These are phyloP conservation scores for Thereva unica DNA, from an alignment of 2,888 invertebrate species.

Conservation along the genomic window DNA sequence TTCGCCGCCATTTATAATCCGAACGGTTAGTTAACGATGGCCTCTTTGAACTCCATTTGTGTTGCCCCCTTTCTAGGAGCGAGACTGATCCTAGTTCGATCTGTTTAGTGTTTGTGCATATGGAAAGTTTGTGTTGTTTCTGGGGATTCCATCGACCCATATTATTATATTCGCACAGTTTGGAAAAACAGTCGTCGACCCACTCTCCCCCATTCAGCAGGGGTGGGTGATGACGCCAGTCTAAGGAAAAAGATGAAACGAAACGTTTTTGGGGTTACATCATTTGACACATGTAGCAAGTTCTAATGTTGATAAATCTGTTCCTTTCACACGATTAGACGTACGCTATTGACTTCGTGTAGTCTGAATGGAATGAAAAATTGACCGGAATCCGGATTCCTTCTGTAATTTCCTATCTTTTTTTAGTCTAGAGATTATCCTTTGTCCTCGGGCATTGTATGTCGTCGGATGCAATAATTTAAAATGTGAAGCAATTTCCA, in stretches of 20 bases:
- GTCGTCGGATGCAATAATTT: slow-evolving; percentile 39
- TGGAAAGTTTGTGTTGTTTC: slow-evolving; percentile 18
- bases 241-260: slow-evolving; percentile 13
- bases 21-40: slow-evolving; percentile 26
- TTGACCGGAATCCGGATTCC: slow-evolving; percentile 37
- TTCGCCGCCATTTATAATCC: background rate
- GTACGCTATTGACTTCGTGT: slow-evolving; percentile 35
- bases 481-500: slow-evolving; percentile 36
- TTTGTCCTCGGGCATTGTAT: slow-evolving; percentile 35
- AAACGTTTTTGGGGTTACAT: slow-evolving; percentile 12
- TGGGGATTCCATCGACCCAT: slow-evolving; percentile 16
- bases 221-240: slow-evolving; percentile 15
- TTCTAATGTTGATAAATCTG: slow-evolving; percentile 39
- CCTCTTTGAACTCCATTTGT: slow-evolving; percentile 20
- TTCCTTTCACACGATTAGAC: slow-evolving; percentile 39
- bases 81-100: too few species aligned
- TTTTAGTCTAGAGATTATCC: slow-evolving; percentile 25
- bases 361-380: slow-evolving; percentile 38
- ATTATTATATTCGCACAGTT: slow-evolving; percentile 3
- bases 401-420: slow-evolving; percentile 33
- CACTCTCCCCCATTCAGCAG: background rate
- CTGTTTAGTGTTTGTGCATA: background rate
- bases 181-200: background rate
- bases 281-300: slow-evolving; percentile 34
- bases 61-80: slow-evolving; percentile 1